Evolutionary conservation across 2,797 vertebrate species (phyloP), one percentile per base, ranked within the genome.

Genomic region (Onychomys leucogaster): DNA sequence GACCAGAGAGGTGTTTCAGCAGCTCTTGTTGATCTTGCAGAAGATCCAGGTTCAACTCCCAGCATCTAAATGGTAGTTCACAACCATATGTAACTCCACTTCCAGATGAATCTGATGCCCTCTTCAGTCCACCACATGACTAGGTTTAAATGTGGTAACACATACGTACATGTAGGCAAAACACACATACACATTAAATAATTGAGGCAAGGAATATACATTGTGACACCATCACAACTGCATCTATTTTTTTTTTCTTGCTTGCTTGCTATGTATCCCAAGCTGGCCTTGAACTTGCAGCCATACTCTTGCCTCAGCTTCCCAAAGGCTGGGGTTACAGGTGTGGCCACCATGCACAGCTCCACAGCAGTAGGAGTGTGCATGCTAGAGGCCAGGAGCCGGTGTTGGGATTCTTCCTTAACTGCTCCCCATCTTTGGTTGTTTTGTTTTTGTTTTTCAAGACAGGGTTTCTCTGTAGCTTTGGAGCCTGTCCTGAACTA

Each of bases 191-290:
- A 78, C 17, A 49, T 17, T 32, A 49, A 77, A 77, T 23, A 29
- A 29, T 82, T 61, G 25, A 82, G 27, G 27, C 43, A 85, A 52
- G 32, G 49, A 8, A 65, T 7, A 12, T 10, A 16, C 1, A 1
- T 0, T n/a, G 32, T 32, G 10, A 0, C 0, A 41, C 27, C 63
- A 16, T 0, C 82, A 1, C 2, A 9, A 21, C 2, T 3, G 0
- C 6, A 2, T 29, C 32, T 41, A 5, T 17, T 3, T n/a, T 6
- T 49, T 32, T 32, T 83, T 55, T 55, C n/a, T 25, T n/a, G 8
- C 11, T 46, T 41, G 12, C 27, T 34, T 46, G 2, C 32, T 49
- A 6, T n/a, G 34, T 29, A 89, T 21, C 32, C 21, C 57, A 77
- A 43, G 29, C 41, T 65, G 73, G 43, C 73, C 14, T 89, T 61